Conservation (phyloP, 2,113 vertebrate genomes). For the Indicator indicator region DNA sequence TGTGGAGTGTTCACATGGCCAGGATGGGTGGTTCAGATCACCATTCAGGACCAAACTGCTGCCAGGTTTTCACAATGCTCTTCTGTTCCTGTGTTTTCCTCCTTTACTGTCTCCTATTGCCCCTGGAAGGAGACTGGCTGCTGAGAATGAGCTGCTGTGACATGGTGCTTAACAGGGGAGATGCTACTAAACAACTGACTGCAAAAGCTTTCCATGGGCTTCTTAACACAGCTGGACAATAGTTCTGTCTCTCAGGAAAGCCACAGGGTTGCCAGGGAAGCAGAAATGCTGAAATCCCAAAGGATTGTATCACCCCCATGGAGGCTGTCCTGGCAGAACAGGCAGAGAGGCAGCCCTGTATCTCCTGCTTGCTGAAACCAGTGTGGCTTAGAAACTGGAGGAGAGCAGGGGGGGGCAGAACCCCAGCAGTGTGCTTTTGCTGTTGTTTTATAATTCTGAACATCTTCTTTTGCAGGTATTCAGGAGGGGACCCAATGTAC, state of each 20-base stretch:
- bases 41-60: not conserved
- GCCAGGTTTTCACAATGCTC: not conserved
- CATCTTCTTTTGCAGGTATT: slow-evolving; percentile 87
- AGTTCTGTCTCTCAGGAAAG: not conserved
- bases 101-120: not conserved
- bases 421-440: not conserved
- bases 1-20: not conserved
- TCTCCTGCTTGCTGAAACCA: not conserved
- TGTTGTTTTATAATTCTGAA: slow-evolving; percentile 15
- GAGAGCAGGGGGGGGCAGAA: not conserved
- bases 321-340: not conserved
- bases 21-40: not conserved
- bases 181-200: not conserved
- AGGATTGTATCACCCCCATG: not conserved
- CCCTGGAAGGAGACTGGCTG: not conserved
- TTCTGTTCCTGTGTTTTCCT: not conserved
- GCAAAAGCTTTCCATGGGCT: not conserved
- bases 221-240: not conserved
- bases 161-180: not conserved
- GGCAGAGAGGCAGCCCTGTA: not conserved
- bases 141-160: not conserved
- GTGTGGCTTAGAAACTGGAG: not conserved
- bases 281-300: not conserved
- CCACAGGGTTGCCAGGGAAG: not conserved
- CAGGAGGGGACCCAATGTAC: slow-evolving; percentile 95